phyloP scores from a whole-genome alignment of 2,113 vertebrate species.

The Rhinichthys klamathensis region DNA sequence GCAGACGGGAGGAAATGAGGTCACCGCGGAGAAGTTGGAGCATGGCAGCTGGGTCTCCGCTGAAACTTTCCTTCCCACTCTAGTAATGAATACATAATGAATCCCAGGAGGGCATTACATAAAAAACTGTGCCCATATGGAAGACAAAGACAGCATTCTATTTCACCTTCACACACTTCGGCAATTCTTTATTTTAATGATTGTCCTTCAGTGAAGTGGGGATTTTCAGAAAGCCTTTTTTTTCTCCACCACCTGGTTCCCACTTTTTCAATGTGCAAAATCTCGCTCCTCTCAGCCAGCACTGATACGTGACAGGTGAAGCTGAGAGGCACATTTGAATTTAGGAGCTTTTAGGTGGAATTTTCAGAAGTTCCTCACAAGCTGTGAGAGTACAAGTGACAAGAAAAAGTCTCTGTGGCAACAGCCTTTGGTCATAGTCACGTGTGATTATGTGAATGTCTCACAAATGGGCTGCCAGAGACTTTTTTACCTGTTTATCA shows the following conservation, averaged over 20 bases:
- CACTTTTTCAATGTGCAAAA: background rate
- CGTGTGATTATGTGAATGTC: background rate
- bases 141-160: constrained; percentile 68
- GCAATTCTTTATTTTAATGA: constrained; percentile 44
- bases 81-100: constrained; percentile 76
- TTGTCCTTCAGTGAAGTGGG: constrained; percentile 35
- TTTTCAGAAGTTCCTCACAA: background rate
- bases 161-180: constrained; percentile 74
- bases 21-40: constrained; percentile 71
- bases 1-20: constrained; percentile 70
- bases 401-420: background rate
- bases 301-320: constrained; percentile 48
- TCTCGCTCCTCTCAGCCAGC: background rate
- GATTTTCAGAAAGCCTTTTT: constrained; percentile 52
- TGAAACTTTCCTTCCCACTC: constrained; percentile 66
- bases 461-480: background rate
- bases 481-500: background rate
- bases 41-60: constrained; percentile 72
- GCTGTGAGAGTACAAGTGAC: background rate
- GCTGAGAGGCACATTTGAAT: constrained; percentile 35
- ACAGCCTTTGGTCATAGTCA: background rate
- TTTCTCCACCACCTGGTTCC: constrained; percentile 33
- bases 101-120: constrained; percentile 67
- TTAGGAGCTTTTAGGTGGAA: background rate
- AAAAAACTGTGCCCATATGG: constrained; percentile 77